Conservation (phyloP, 92 coral and sea anemone genomes). For the Muricea muricata region DNA sequence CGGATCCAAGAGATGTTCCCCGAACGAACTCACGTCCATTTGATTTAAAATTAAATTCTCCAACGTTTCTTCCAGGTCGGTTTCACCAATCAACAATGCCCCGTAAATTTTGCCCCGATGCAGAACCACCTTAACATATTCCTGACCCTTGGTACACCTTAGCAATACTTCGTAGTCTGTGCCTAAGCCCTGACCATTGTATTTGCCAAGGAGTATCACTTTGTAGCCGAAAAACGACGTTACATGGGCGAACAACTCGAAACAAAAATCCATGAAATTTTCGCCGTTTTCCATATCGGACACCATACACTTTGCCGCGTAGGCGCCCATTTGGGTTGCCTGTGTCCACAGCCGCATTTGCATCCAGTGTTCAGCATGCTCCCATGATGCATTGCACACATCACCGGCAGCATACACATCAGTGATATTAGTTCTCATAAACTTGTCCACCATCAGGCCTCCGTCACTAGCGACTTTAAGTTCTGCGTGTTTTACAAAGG, state of each 20-base stretch:
- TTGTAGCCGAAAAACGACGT: slow-evolving; percentile 94
- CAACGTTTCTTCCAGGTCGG: slow-evolving; percentile 96
- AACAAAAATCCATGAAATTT: slow-evolving; percentile 81
- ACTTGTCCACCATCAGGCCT: slow-evolving; percentile 79
- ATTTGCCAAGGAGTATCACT: slow-evolving; percentile 84
- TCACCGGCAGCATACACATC: slow-evolving; percentile 98
- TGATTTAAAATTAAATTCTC: slow-evolving; percentile 94
- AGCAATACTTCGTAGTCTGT: slow-evolving; percentile 78
- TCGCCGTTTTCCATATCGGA: slow-evolving; percentile 65
- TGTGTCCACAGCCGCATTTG: slow-evolving; percentile 99
- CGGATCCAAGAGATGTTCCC: slow-evolving; percentile 85
- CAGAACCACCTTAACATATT: slow-evolving; percentile 87
- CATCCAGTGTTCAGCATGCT: slow-evolving; percentile 87
- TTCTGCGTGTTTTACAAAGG: slow-evolving; percentile 63
- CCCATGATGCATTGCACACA: slow-evolving; percentile 89
- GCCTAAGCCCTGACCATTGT: slow-evolving; percentile 82
- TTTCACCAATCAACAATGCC: slow-evolving; percentile 92
- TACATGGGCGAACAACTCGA: slow-evolving; percentile 90
- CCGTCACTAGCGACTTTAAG: slow-evolving; percentile 83
- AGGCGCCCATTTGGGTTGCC: slow-evolving; percentile 94
- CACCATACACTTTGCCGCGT: slow-evolving; percentile 87
- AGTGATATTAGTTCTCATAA: slow-evolving; percentile 76
- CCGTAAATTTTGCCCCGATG: slow-evolving; percentile 85
- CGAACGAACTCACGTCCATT: slow-evolving; percentile 80
- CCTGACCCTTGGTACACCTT: slow-evolving; percentile 82